These are phyloP conservation scores for Anser cygnoides DNA, from an alignment of 2,113 vertebrate species.

Conservation along the genomic window DNA sequence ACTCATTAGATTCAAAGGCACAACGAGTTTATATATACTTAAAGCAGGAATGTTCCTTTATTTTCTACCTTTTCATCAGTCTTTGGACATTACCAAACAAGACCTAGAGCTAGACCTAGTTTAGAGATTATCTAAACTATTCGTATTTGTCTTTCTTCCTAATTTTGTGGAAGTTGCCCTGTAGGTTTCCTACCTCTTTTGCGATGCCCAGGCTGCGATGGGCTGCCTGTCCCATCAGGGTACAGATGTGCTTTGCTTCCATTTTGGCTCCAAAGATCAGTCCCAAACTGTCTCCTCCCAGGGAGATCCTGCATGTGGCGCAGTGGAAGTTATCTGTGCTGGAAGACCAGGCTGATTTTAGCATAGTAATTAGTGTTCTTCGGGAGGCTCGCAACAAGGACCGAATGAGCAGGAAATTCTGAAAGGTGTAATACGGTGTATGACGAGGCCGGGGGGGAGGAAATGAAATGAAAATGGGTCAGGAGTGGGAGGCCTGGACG, in stretches of 20 bases:
- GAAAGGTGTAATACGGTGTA: background rate
- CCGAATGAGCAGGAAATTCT: slow-evolving; percentile 46
- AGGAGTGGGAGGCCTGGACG: slow-evolving; percentile 50
- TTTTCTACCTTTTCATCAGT: background rate
- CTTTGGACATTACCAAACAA: background rate
- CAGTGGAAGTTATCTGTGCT: background rate
- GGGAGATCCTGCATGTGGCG: background rate
- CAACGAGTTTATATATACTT: background rate
- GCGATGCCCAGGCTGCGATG: fast-evolving
- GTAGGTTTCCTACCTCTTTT: background rate
- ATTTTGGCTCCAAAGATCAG: background rate
- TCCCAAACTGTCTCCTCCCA: background rate
- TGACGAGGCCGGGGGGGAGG: slow-evolving; percentile 31
- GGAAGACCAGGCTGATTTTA: background rate
- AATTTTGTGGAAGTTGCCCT: background rate
- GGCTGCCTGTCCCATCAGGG: fast-evolving
- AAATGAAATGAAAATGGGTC: slow-evolving; percentile 57
- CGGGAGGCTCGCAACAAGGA: background rate
- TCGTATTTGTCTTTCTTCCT: background rate
- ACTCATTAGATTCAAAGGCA: background rate
- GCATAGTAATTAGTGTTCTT: background rate
- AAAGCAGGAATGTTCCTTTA: background rate
- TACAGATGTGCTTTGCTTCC: background rate
- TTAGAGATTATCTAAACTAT: background rate
- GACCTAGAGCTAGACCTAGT: background rate